Percentiles rank a stretch among this genome's conserved stretches.
phyloP scores from a whole-genome alignment of 2,888 invertebrate species.

The Amblyjoppa proteus region DNA sequence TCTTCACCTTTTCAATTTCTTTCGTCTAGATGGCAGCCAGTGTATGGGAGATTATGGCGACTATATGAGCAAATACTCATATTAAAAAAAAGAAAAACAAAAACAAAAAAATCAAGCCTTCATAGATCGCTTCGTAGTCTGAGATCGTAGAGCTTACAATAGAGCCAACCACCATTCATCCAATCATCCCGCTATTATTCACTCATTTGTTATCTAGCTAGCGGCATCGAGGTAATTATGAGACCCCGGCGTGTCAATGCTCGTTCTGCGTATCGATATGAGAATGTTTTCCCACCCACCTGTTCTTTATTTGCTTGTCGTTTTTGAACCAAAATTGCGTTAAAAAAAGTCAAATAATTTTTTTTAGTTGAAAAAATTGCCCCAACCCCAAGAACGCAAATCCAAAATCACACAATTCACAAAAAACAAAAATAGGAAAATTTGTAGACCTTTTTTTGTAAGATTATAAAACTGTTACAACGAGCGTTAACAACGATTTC shows the following conservation, averaged over 20 bases:
- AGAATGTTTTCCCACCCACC: constrained; percentile 23
- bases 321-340: neutral
- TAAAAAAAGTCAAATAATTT: neutral
- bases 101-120: constrained; percentile 72
- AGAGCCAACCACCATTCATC: constrained; percentile 74
- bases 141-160: constrained; percentile 81
- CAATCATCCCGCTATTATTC: constrained; percentile 80
- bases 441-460: neutral
- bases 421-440: neutral
- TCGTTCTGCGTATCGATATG: constrained; percentile 46
- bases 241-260: constrained; percentile 60
- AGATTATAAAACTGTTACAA: no score
- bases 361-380: neutral
- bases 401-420: neutral
- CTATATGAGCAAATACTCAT: constrained; percentile 82
- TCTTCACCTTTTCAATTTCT: constrained; percentile 53
- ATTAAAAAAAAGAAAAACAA: constrained; percentile 37
- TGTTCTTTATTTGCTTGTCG: neutral
- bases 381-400: neutral
- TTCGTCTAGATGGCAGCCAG: constrained; percentile 84
- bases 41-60: constrained; percentile 84
- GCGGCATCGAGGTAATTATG: constrained; percentile 83
- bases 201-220: constrained; percentile 81
- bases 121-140: constrained; percentile 84
- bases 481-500: neutral